Evolutionary conservation across 2,797 vertebrate species (phyloP), one percentile per base, ranked within the genome.

Genomic region (Pelodytes ibericus): DNA sequence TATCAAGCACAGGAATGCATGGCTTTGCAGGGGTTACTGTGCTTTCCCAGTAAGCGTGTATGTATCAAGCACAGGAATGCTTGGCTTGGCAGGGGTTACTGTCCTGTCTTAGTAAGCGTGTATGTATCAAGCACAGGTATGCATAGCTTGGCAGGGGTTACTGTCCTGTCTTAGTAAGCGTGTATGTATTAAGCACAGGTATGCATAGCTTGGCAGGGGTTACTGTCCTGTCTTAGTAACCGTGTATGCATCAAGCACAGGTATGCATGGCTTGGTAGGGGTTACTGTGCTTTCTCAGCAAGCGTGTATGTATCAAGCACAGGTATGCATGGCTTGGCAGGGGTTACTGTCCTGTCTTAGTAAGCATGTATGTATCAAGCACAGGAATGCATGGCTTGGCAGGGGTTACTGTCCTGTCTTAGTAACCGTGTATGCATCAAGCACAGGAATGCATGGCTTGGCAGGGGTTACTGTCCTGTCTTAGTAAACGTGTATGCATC

Each of bases 391-490:
- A 81, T 62, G 65, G 68, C 60, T 82, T 73, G 82, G 81, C 81
- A 84, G 83, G 73, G 75, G 4, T 59, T 39, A 8, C n/a, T 62
- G 44, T 47, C 51, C 62, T 57, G 8, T 58, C n/a, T n/a, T n/a
- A n/a, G n/a, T n/a, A n/a, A n/a, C n/a, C n/a, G n/a, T 63, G 4
- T 74, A 82, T 81, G 82, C 75, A 82, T 80, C 31, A 82, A 82
- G 68, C 31, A 68, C 75, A 62, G 71, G 31, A 75, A 84, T 51
- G 80, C 77, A 81, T 62, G 65, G 68, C 60, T 82, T 73, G 82
- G 81, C 81, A 84, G 83, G 73, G 75, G 4, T 59, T 39, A 8
- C n/a, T 62, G 44, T 47, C 51, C 62, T 57, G 8, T 58, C n/a
- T n/a, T n/a, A n/a, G n/a, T n/a, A n/a, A n/a, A n/a, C n/a, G n/a